Percentiles rank a stretch among this genome's conserved stretches.
Evolutionary conservation across 1,140 invertebrate genomes (phyloP).

Genomic region (Eriosoma lanigerum): DNA sequence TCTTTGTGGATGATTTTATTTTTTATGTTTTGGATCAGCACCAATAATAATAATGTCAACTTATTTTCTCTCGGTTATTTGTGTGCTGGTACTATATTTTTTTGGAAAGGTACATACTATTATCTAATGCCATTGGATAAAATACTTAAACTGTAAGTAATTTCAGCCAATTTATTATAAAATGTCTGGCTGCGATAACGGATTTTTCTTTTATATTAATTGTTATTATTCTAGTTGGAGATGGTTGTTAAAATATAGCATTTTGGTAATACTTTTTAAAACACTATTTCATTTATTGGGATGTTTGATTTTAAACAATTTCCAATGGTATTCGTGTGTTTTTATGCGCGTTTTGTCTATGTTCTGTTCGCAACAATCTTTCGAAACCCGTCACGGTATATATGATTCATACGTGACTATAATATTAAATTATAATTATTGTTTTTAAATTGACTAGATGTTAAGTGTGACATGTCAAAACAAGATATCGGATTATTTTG

Average conservation of each 20-base stretch:
- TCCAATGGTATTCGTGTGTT: background rate
- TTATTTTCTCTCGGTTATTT: slow-evolving; percentile 20
- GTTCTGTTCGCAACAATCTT: background rate
- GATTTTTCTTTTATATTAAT: too few relatives aligned
- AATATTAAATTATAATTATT: too few relatives aligned
- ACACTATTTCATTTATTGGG: background rate
- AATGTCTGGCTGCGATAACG: too few relatives aligned
- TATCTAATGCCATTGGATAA: background rate
- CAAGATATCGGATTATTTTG: background rate
- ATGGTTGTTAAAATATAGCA: background rate
- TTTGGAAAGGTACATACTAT: slow-evolving; percentile 19
- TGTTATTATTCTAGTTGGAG: slow-evolving; percentile 6
- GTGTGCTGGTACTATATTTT: background rate
- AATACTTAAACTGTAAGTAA: slow-evolving; percentile 6
- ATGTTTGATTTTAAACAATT: slow-evolving; percentile 3
- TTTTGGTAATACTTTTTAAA: background rate
- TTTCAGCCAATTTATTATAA: background rate
- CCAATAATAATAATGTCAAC: background rate
- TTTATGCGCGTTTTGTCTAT: background rate
- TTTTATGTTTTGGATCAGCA: background rate
- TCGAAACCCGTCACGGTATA: background rate
- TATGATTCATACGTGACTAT: background rate
- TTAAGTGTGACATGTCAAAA: background rate
- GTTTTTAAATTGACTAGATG: background rate
- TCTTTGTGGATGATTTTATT: slow-evolving; percentile 12